These are phyloP conservation scores for Corythornis leucogaster DNA, from an alignment of 2,797 vertebrate genomes.

Conservation along the genomic window DNA sequence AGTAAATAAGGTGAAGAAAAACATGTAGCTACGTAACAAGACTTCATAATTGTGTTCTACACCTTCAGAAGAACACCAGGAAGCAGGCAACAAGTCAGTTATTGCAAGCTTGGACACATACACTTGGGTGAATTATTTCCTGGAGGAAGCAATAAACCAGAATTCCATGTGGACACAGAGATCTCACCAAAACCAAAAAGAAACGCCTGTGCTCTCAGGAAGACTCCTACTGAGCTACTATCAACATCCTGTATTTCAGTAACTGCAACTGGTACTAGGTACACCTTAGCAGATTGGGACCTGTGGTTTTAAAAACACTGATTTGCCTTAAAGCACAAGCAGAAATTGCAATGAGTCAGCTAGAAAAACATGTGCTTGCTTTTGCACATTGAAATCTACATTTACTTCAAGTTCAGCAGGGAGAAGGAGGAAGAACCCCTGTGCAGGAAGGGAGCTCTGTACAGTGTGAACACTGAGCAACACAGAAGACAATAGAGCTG, in stretches of 20 bases:
- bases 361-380: not conserved
- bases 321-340: not conserved
- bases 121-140: not conserved
- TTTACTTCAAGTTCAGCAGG: not conserved
- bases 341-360: not conserved
- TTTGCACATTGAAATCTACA: not conserved
- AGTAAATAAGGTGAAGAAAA: not conserved
- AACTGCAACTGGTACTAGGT: not conserved
- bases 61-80: not conserved
- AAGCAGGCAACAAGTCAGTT: not conserved
- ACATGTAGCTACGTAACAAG: not conserved
- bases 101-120: not conserved
- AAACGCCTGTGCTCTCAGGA: not conserved
- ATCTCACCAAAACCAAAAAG: not conserved
- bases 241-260: not conserved
- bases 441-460: not conserved
- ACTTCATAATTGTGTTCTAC: not conserved
- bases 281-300: not conserved
- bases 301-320: not conserved
- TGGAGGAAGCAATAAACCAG: not conserved
- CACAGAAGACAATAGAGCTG: not conserved
- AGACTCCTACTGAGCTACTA: not conserved
- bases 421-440: not conserved
- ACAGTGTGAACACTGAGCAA: not conserved
- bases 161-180: not conserved